phyloP scores from a whole-genome alignment of 2,888 invertebrate species.

The Lepidocyrtoides sp. region DNA sequence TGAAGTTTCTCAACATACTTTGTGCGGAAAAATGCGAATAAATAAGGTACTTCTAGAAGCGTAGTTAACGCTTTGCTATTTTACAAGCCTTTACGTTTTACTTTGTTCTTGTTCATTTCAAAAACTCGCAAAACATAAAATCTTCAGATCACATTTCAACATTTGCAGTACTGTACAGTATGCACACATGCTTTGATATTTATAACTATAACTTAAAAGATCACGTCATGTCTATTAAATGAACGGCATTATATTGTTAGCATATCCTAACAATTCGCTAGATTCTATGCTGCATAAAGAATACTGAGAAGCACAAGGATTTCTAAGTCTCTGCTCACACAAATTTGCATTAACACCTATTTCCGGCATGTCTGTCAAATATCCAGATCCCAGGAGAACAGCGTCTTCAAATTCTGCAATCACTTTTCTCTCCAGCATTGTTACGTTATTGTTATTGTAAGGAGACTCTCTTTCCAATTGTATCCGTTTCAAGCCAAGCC shows the following conservation, averaged over 20 bases:
- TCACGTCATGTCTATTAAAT: neutral
- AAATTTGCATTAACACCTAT: neutral
- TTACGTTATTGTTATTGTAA: slow-evolving; percentile 60
- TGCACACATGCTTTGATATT: too few species aligned
- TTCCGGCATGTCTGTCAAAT: neutral
- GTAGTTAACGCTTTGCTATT: too few species aligned
- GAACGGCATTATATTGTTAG: slow-evolving; percentile 34
- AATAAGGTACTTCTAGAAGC: too few species aligned
- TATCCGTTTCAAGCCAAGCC: slow-evolving; percentile 28
- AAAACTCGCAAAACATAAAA: too few species aligned
- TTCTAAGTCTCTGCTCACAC: neutral
- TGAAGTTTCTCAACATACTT: too few species aligned
- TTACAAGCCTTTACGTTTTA: too few species aligned
- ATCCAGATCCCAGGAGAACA: slow-evolving; percentile 62
- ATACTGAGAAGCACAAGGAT: slow-evolving; percentile 26
- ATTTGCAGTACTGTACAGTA: neutral
- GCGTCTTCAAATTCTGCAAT: slow-evolving; percentile 76
- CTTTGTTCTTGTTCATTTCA: too few species aligned
- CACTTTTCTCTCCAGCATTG: slow-evolving; percentile 66
- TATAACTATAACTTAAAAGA: too few species aligned
- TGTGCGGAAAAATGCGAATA: too few species aligned
- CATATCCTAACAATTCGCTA: slow-evolving; percentile 26
- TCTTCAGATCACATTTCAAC: too few species aligned
- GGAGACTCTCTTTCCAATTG: slow-evolving; percentile 10
- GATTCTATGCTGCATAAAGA: slow-evolving; percentile 31